Evolutionary conservation across 2,113 vertebrate genomes (phyloP), one percentile per base, ranked within the genome.

Genomic region (Gavialis gangeticus): DNA sequence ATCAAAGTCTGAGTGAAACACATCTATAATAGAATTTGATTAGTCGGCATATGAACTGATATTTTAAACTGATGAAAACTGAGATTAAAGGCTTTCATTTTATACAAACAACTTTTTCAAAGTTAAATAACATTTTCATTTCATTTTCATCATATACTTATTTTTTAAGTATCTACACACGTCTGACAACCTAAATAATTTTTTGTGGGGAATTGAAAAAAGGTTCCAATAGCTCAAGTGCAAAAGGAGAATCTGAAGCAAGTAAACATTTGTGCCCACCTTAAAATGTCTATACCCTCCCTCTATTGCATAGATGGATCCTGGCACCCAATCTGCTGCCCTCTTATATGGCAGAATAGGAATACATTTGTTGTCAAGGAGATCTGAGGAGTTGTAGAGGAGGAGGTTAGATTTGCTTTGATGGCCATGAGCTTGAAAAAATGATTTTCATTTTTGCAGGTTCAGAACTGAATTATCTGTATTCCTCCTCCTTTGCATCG

Each of bases 21-120:
- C 67, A 71, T 94, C 94, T 87, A 94, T 95, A 90, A 96, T 95
- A 97, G 95, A 89, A 95, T 93, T 89, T 84, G 55, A 77, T 34
- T 21, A 94, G 95, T 59, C 85, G 88, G 93, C 69, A 73, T 95
- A 80, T 94, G 85, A 96, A 96, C 94, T 96, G 77, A 12, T 56
- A 89, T 93, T 96, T 95, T 55, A 88, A 96, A 96, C 82, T 95
- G 93, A 93, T 91, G 93, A 71, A 66, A 89, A 82, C 75, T 94
- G 94, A 93, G 90, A 95, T 93, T 96, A 94, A 94, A 96, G 91
- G 1, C 24, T 85, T 91, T 93, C 69, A 88, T 92, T 94, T 8
- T 7, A 84, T 87, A 94, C 75, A 94, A 96, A 94, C 37, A 91
- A 94, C 59, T 84, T 90, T 30, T 93, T 63, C 63, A n/a, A 66